Conservation (phyloP, 1,140 invertebrate species). For the Drosophila pallidifrons region DNA sequence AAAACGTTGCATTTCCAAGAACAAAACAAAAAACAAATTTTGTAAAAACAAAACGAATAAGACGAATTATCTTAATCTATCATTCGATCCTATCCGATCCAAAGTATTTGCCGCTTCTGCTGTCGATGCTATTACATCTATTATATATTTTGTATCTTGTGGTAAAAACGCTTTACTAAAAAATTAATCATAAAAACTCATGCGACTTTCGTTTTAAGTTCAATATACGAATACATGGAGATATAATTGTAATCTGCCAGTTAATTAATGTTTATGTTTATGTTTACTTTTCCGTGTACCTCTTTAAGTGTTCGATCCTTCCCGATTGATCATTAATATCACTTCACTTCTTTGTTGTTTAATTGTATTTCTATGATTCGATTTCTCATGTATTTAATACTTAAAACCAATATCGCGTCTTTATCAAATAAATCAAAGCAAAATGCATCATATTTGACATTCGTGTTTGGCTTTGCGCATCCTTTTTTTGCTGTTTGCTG, state of each 20-base stretch:
- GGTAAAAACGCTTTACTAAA: slow-evolving; percentile 82
- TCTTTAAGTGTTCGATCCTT: slow-evolving; percentile 42
- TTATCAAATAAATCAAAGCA: slow-evolving; percentile 71
- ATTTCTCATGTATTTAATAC: slow-evolving; percentile 79
- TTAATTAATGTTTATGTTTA: slow-evolving; percentile 72
- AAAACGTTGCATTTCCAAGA: slow-evolving; percentile 49
- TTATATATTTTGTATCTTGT: slow-evolving; percentile 35
- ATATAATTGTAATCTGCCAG: slow-evolving; percentile 55
- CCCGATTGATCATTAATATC: slow-evolving; percentile 34
- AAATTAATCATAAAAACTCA: slow-evolving; percentile 85
- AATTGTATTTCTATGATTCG: slow-evolving; percentile 58
- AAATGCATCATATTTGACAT: slow-evolving; percentile 63
- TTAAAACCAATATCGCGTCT: slow-evolving; percentile 74
- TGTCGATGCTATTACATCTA: slow-evolving; percentile 26
- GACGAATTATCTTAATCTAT: slow-evolving; percentile 1
- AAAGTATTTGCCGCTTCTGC: slow-evolving; percentile 61
- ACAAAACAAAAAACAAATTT: slow-evolving; percentile 30
- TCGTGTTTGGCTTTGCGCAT: slow-evolving; percentile 58
- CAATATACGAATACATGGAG: slow-evolving; percentile 48
- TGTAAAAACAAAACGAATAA: slow-evolving; percentile 37
- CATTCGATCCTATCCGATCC: slow-evolving; percentile 11
- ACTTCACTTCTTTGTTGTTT: slow-evolving; percentile 70
- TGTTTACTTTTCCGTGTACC: slow-evolving; percentile 54
- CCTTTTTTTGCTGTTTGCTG: slow-evolving; percentile 15
- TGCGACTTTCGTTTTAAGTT: slow-evolving; percentile 81